phyloP scores from a whole-genome alignment of 1,140 invertebrate species.

The Ips nitidus region DNA sequence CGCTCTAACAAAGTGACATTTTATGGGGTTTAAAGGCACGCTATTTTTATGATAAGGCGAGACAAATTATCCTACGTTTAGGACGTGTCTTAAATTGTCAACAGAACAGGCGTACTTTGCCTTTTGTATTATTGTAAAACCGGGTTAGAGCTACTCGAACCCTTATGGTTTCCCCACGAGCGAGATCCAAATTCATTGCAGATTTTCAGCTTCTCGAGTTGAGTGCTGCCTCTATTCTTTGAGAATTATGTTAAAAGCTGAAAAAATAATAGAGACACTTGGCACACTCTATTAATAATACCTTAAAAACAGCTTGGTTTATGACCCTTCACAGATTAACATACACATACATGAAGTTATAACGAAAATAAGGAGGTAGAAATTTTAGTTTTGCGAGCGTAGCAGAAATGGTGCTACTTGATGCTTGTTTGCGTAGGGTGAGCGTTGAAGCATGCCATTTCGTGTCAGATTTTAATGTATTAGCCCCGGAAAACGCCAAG shows the following conservation, averaged over 20 bases:
- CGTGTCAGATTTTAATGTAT: slow-evolving; percentile 20
- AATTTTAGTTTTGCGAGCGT: slow-evolving; percentile 1
- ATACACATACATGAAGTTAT: neutral
- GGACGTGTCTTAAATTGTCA: neutral
- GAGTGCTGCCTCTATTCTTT: slow-evolving; percentile 47
- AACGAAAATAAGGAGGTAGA: neutral
- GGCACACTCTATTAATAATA: slow-evolving; percentile 17
- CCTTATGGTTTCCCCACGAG: slow-evolving; percentile 42
- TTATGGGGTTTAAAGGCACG: slow-evolving; percentile 5
- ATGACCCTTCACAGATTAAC: no score
- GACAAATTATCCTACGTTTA: slow-evolving; percentile 11
- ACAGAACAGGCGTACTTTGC: neutral
- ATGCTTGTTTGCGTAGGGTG: slow-evolving; percentile 21
- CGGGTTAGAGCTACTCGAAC: neutral
- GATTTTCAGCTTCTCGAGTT: slow-evolving; percentile 52
- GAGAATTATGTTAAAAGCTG: slow-evolving; percentile 50
- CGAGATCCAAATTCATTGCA: slow-evolving; percentile 51
- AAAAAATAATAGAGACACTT: slow-evolving; percentile 47
- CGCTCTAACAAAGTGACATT: slow-evolving; percentile 2
- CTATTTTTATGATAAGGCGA: slow-evolving; percentile 4
- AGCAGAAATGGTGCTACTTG: slow-evolving; percentile 11
- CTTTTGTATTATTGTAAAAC: neutral
- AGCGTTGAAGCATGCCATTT: slow-evolving; percentile 19
- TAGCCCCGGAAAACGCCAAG: slow-evolving; percentile 8
- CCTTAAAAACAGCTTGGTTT: slow-evolving; percentile 12